Evolutionary conservation across 2,113 vertebrate species (phyloP).

Genomic region (Illadopsis cleaveri): DNA sequence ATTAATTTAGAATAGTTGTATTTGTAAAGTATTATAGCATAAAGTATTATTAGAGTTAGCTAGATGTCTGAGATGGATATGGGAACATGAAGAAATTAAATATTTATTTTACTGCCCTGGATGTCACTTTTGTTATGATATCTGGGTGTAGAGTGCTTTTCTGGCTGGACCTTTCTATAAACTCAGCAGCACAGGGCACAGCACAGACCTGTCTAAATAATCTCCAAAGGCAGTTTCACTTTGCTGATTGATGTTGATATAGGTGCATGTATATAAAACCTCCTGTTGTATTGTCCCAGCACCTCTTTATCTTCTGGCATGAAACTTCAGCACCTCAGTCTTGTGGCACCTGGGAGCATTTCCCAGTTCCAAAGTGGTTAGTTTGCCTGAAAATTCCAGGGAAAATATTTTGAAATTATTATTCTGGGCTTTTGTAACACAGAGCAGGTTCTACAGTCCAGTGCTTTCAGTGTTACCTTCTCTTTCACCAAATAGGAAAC

Average conservation of each 20-base stretch:
- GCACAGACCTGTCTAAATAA: conserved; percentile 22
- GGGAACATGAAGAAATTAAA: conserved; percentile 32
- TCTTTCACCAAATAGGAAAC: not conserved
- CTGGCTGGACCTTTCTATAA: conserved; percentile 29
- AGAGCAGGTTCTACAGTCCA: not conserved
- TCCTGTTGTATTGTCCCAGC: not conserved
- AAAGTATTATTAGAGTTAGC: conserved; percentile 42
- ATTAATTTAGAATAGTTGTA: not conserved
- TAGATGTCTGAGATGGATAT: conserved; percentile 27
- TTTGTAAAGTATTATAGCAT: not conserved
- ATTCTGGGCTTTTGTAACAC: not conserved
- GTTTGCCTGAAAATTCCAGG: not conserved
- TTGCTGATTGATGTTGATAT: not conserved
- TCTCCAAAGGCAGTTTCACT: conserved; percentile 2
- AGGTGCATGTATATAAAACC: not conserved
- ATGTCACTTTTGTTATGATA: conserved; percentile 56
- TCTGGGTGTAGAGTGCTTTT: conserved; percentile 37
- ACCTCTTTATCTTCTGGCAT: not conserved
- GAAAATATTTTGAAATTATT: not conserved
- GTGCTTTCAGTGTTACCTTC: not conserved
- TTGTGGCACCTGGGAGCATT: not conserved
- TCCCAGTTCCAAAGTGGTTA: not conserved
- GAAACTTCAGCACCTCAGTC: not conserved
- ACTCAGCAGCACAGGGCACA: not conserved
- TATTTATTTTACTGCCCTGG: conserved; percentile 39